Base-by-base conservation (phyloP, 2,888 invertebrate genomes). In the Digitonthophagus gazella region DNA sequence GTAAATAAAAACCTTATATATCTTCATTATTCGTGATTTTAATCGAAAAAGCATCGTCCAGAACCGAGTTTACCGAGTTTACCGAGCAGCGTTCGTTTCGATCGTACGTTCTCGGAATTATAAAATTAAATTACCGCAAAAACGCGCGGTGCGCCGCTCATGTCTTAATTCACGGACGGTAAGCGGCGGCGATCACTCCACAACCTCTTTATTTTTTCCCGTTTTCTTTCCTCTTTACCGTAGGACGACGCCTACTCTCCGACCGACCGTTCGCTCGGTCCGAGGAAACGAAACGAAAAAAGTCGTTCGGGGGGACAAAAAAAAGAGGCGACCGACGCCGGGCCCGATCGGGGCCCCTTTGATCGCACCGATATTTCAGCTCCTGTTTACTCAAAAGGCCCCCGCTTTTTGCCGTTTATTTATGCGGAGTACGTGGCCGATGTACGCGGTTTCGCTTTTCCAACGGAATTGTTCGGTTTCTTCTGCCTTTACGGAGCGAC, bases 291-390 rank as follows among this genome's bases (percentile, higher is more conserved):
- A 44, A 44, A 44, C 11, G 28, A 44, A 44, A 44, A 22, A 44
- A 44, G 11, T 44, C 6, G 11, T 11, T 44, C 28, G 28, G 11
- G n/a, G n/a, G n/a, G n/a, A n/a, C n/a, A n/a, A n/a, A n/a, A n/a
- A n/a, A n/a, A n/a, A n/a, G n/a, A n/a, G n/a, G n/a, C n/a, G n/a
- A n/a, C n/a, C n/a, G n/a, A n/a, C 28, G 3, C 28, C 28, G 28
- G 18, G 20, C n/a, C 61, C 61, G 18, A 61, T n/a, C 15, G n/a
- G 3, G 19, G 19, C 18, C 16, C 18, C 61, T 61, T 61, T 61
- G 61, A 61, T 61, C 61, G 61, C 18, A 20, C 61, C 61, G 61
- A 61, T 61, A 61, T 61, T 61, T 61, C 61, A 61, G 61, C 61
- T 61, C 61, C 61, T 20, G 61, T 61, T 61, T 61, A 61, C 61